phyloP scores from a whole-genome alignment of 2,888 invertebrate genomes.

The Patella ulyssiponensis region DNA sequence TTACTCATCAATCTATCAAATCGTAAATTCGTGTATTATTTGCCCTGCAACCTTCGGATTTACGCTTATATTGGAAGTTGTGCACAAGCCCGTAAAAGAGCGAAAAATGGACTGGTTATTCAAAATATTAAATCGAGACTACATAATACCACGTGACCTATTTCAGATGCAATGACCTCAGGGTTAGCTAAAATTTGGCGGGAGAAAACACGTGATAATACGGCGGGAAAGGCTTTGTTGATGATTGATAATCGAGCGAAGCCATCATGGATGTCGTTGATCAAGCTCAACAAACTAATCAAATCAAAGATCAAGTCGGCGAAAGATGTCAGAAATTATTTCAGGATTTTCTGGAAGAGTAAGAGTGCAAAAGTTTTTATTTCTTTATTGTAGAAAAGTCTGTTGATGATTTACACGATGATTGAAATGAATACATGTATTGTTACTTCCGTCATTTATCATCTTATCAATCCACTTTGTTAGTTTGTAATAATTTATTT shows the following conservation, averaged over 20 bases:
- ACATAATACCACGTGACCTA: background rate
- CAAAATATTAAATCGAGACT: background rate
- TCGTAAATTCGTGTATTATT: too few species aligned
- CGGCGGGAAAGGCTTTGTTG: conserved; percentile 39
- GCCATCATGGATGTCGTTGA: conserved; percentile 68
- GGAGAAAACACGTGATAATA: conserved; percentile 40
- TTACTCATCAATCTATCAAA: too few species aligned
- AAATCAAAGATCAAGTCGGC: conserved; percentile 88
- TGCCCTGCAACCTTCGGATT: too few species aligned
- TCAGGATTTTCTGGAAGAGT: conserved; percentile 96
- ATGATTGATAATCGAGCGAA: conserved; percentile 4
- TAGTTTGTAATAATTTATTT: too few species aligned
- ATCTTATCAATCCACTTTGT: too few species aligned
- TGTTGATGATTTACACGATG: too few species aligned
- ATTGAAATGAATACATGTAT: too few species aligned
- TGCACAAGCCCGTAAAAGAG: too few species aligned
- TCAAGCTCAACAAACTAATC: conserved; percentile 64
- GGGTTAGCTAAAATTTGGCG: conserved; percentile 15
- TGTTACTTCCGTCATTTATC: too few species aligned
- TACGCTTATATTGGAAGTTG: too few species aligned
- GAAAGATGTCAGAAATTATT: conserved; percentile 94
- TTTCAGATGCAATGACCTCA: background rate
- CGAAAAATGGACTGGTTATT: too few species aligned
- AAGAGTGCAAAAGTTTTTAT: conserved; percentile 43
- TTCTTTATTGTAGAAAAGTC: too few species aligned